phyloP scores from a whole-genome alignment of 2,113 vertebrate genomes.

The Monarcha castaneiventris region DNA sequence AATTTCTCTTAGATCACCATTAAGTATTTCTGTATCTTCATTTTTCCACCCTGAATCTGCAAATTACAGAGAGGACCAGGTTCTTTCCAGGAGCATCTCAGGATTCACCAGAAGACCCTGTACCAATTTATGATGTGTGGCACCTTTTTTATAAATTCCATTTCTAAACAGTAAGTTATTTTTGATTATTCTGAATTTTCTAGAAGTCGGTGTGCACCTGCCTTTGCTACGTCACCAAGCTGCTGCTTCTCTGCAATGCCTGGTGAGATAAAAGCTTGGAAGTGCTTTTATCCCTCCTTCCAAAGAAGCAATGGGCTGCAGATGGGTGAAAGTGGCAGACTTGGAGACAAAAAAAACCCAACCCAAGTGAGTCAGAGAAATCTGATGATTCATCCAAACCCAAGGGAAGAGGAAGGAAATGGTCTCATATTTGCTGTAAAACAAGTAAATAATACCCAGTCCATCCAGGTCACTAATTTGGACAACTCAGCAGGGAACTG shows the following conservation, averaged over 20 bases:
- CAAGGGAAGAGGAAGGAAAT: neutral
- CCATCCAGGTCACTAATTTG: neutral
- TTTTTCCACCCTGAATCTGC: neutral
- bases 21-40: neutral
- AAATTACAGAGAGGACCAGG: neutral
- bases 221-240: neutral
- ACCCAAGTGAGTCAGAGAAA: neutral
- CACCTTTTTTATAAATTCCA: neutral
- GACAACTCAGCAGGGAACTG: neutral
- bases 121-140: neutral
- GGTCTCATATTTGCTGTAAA: neutral
- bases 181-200: neutral
- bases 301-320: neutral
- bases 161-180: neutral
- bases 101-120: neutral
- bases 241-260: neutral
- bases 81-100: neutral
- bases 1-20: neutral
- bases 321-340: neutral
- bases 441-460: neutral
- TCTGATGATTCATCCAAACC: neutral
- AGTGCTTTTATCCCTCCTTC: neutral
- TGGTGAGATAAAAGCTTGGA: neutral
- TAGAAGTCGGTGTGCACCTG: neutral
- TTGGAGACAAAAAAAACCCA: neutral